Conservation (phyloP, 2,113 vertebrate species). For the Diadophis punctatus region DNA sequence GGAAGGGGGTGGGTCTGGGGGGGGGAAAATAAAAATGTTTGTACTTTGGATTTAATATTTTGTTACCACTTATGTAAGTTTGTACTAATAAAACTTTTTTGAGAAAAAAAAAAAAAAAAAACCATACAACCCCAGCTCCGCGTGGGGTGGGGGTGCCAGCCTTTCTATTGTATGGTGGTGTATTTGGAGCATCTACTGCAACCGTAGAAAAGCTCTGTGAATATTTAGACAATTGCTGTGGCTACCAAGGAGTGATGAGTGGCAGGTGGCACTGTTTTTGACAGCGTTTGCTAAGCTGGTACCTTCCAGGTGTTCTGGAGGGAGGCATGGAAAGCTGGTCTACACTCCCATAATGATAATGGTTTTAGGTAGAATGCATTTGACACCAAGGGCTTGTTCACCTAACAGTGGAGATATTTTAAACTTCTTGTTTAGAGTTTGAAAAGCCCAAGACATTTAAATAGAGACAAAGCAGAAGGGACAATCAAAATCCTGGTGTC, state of each 20-base stretch:
- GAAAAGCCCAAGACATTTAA: background rate
- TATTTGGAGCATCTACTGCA: slow-evolving; percentile 25
- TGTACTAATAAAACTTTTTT: no score
- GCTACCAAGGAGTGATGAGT: background rate
- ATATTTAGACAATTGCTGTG: background rate
- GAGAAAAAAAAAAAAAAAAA: no score
- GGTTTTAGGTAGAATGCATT: background rate
- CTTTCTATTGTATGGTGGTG: slow-evolving; percentile 7
- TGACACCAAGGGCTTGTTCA: background rate
- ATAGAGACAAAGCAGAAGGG: background rate
- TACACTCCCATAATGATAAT: background rate
- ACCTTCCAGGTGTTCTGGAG: background rate
- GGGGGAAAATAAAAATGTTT: no score
- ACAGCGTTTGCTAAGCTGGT: background rate
- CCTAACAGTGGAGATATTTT: background rate
- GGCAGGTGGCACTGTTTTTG: background rate
- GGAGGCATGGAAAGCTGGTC: background rate
- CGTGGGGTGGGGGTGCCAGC: background rate
- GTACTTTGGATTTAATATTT: no score
- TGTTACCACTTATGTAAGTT: no score
- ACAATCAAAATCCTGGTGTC: background rate
- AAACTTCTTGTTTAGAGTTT: background rate
- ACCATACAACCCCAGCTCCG: background rate
- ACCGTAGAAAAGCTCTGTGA: slow-evolving; percentile 29
- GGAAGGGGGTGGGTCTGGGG: no score